Base-by-base conservation (phyloP, 2,888 invertebrate genomes). In the Eupithecia subumbrata region DNA sequence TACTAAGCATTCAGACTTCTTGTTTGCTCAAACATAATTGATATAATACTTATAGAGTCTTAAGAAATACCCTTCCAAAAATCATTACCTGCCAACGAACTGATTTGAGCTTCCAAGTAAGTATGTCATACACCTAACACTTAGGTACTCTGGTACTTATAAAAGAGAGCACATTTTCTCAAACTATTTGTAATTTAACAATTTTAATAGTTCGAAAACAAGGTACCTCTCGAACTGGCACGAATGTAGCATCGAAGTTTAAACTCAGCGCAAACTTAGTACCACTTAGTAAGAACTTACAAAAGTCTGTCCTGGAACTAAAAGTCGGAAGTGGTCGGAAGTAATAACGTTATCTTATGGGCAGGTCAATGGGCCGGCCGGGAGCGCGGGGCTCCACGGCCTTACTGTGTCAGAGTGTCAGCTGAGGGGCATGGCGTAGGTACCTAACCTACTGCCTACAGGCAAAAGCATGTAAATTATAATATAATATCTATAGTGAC, bases 321-420 rank as follows among this genome's bases (percentile, higher is more conserved):
- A 52, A 72, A 67, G 37, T 67, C 25, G 25, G 64, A 76, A 79
- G 85, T 84, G 45, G 37, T 67, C 25, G 37, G 45, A 76, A 79
- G 85, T 84, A 70, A 69, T 72, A 75, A 70, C 40, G 8, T 69
- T 30, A 73, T 72, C 22, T 87, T 60, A 67, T 73, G 82, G 81
- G 84, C 91, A 94, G 94, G 93, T 88, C 88, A 92, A 78, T 87
- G 87, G 78, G 89, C 90, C 72, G 84, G 86, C 75, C 83, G 79
- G 88, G 85, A 79, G 92, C 16, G 7, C 89, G 79, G 85, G 82
- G 90, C 83, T 56, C 22, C 12, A 96, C 9, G 92, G 85, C 95
- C 88, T 95, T 96, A 96, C 83, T 92, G 95, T 69, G 89, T 95
- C 76, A 95, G 96, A 85, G 96, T 96, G 83, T 96, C 96, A 4